Evolutionary conservation across 2,888 invertebrate genomes (phyloP), one percentile per base, ranked within the genome.

Genomic region (Latheticus oryzae): DNA sequence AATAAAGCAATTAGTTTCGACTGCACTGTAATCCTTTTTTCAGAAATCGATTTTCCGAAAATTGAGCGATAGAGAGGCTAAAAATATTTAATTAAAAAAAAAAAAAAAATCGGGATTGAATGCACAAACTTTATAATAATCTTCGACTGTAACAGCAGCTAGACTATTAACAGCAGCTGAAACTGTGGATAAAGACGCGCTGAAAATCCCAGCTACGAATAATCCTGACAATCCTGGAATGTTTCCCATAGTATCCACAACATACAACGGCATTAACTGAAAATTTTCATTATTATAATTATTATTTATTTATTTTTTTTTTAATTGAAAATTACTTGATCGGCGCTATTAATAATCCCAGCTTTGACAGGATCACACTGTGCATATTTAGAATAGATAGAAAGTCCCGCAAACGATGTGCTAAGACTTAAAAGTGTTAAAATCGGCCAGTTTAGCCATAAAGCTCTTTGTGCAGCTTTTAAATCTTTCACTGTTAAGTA

Each of bases 131-230:
- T 86, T 87, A 1, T 95, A 79, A 64, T 95, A 93, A 78, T 97
- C 97, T 70, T 93, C 90, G 32, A 95, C 80, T 0, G 94, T 91
- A 7, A 96, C 58, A 0, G 96, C 95, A 0, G 96, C 89, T 35
- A 97, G 81, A 1, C 95, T 93, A 72, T 95, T 96, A 56, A 96
- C 85, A 1, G 94, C 88, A 0, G 96, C 94, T 0, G 95, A 96
- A 56, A 97, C 89, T 0, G 95, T 95, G 32, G 95, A 95, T 5
- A 96, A 81, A 0, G 95, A 91, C 0, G 93, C 96, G 67, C 93
- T 93, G 74, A 96, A 95, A 58, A 97, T 90, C 1, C 95, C 90
- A 2, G 95, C 92, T 0, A 95, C 89, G 73, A 96, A 95, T 12
- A 97, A 81, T 0, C 97, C 97, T 0, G 94, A 86, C 11, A 97